A percentile compares a stretch with the other conserved stretches of the same genome.
These are phyloP conservation scores for Portunus trituberculatus DNA, from an alignment of 1,140 invertebrate species.

Conservation along the genomic window DNA sequence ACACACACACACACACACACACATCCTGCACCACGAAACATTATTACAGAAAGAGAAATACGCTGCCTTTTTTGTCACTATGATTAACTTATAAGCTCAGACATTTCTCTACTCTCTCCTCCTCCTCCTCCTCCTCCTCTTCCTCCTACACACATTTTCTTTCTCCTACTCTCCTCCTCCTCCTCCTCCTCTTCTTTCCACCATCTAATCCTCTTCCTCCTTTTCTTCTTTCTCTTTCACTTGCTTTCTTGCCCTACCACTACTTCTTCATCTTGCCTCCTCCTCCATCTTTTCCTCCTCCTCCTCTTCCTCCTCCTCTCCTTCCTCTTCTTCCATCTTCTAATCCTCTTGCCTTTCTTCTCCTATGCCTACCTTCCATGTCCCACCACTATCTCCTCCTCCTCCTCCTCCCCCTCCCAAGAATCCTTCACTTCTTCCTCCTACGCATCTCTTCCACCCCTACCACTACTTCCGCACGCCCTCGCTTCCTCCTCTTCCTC, in stretches of 20 bases:
- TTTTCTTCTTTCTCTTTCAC: not conserved
- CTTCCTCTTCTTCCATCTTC: not conserved
- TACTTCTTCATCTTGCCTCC: not conserved
- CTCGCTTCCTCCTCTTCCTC: not conserved
- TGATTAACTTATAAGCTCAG: too few relatives aligned
- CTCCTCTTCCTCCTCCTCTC: not conserved
- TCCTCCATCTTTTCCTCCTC: not conserved
- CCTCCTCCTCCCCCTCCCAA: not conserved
- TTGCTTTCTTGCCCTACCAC: not conserved
- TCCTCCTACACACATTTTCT: not conserved
- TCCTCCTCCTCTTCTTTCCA: not conserved
- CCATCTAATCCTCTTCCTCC: not conserved
- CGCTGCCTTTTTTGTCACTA: too few relatives aligned
- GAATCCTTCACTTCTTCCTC: not conserved
- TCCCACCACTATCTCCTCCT: not conserved
- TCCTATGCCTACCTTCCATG: not conserved
- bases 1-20: too few relatives aligned
- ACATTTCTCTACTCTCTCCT: not conserved
- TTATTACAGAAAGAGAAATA: too few relatives aligned
- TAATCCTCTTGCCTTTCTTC: not conserved
- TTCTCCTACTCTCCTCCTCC: not conserved
- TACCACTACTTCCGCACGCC: not conserved
- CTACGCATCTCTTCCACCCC: not conserved
- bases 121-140: not conserved
- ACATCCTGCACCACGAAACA: too few relatives aligned